These are phyloP conservation scores for Tringa solitaria DNA, from an alignment of 2,113 vertebrate species.

Conservation along the genomic window DNA sequence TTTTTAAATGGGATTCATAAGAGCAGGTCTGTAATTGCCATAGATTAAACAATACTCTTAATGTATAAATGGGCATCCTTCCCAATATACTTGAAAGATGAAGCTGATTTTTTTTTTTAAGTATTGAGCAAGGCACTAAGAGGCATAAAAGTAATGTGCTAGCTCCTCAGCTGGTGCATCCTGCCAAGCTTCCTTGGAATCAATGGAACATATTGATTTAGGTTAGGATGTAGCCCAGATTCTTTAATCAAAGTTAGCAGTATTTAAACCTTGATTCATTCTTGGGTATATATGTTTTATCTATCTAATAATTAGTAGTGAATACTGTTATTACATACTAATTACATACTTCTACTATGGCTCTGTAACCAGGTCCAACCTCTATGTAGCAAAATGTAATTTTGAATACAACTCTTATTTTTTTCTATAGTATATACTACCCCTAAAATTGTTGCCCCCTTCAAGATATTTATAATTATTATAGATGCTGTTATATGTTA, in stretches of 20 bases:
- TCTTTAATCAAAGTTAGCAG: neutral
- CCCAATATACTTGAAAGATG: neutral
- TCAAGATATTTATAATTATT: neutral
- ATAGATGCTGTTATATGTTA: neutral
- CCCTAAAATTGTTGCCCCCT: neutral
- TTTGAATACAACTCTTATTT: neutral
- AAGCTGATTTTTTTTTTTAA: neutral
- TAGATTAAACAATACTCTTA: slow-evolving; percentile 21
- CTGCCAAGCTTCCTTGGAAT: slow-evolving; percentile 39
- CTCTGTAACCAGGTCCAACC: neutral
- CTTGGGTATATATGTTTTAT: neutral
- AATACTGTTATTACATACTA: neutral
- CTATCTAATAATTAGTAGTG: neutral
- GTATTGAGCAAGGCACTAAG: slow-evolving; percentile 14
- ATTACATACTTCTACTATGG: neutral
- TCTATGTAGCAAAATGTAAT: neutral
- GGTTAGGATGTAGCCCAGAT: slow-evolving; percentile 12
- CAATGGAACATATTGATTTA: slow-evolving; percentile 29
- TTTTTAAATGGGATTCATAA: slow-evolving; percentile 30
- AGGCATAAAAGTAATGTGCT: slow-evolving; percentile 45
- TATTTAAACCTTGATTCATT: neutral
- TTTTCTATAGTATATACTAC: neutral
- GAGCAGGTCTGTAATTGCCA: slow-evolving; percentile 11
- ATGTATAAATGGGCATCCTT: slow-evolving; percentile 15
- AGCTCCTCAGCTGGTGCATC: slow-evolving; percentile 4